Evolutionary conservation across 2,888 invertebrate species (phyloP), one percentile per base, ranked within the genome.

Genomic region (Trachelus iudaicus): DNA sequence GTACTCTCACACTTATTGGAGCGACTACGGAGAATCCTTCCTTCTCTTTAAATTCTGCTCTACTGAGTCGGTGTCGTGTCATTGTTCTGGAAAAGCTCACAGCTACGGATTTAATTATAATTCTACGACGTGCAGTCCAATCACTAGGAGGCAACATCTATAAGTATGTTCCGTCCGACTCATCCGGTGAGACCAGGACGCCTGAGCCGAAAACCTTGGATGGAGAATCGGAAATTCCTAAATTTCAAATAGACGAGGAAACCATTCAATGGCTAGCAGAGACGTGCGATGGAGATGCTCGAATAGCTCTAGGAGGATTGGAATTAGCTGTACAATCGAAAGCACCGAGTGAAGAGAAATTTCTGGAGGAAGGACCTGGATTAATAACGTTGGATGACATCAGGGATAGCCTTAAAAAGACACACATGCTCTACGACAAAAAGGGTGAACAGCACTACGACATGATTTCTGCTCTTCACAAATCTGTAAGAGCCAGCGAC

Each of bases 11-110:
- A 73, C 91, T 97, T 79, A 94, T 97, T 79, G 97, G 97, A 37
- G 97, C 97, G 0, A 97, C 97, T 0, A 97, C 97, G 69, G 97
- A 97, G 90, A 97, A 97, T 91, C 97, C 97, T n/a, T 97, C 97
- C 0, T 97, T 97, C 89, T 95, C 95, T 86, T 93, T 97, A 75
- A 97, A 97, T 91, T 95, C 94, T 83, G 96, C 97, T 0, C 91
- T 97, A 56, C 92, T 97, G 13, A 96, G 96, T 89, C 93, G 97
- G 34, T 97, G 96, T 87, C 93, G 95, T 82, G 96, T 97, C 3
- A 93, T 97, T 80, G 94, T 95, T 1, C 91, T 96, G 89, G 94
- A 96, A 82, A 97, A 96, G 91, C 92, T 97, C 35, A 90, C 92
- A 73, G 89, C 93, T 23, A 92, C 93, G 56, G 93, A 95, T 89